Conservation (phyloP, 2,113 vertebrate genomes). For the Anolis carolinensis region DNA sequence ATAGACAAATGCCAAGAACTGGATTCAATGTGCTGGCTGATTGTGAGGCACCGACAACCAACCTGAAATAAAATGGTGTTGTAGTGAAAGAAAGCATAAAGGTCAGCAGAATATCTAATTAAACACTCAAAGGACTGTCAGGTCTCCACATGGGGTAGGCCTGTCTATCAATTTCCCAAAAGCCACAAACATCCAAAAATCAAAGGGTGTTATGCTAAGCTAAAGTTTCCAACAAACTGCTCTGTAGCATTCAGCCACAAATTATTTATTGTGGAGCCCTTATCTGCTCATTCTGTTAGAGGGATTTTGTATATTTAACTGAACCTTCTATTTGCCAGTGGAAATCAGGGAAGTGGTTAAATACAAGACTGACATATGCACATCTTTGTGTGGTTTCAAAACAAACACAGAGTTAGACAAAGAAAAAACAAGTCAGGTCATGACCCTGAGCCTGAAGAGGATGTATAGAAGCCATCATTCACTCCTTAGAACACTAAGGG, state of each 20-base stretch:
- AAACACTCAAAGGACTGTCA: neutral
- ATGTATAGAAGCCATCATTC: neutral
- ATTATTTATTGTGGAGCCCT: neutral
- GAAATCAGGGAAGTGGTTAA: neutral
- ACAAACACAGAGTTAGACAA: neutral
- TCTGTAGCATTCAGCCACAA: neutral
- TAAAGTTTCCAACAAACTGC: neutral
- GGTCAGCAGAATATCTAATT: neutral
- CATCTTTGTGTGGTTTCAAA: neutral
- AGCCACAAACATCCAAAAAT: neutral
- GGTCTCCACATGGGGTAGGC: neutral
- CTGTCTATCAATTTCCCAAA: neutral
- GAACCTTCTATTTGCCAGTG: neutral
- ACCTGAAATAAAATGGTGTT: neutral
- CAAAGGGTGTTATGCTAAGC: neutral
- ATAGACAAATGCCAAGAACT: neutral
- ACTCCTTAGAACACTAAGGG: no score
- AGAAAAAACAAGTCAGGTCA: neutral
- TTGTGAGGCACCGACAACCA: slow-evolving; percentile 3
- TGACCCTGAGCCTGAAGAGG: neutral
- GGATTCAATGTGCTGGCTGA: neutral
- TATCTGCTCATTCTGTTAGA: neutral
- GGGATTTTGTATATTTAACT: neutral
- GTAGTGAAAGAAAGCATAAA: neutral
- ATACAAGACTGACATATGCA: neutral